A percentile compares a stretch with the other conserved stretches of the same genome.
Evolutionary conservation across 2,888 invertebrate species (phyloP).

Genomic region (Heteropelma amictum): DNA sequence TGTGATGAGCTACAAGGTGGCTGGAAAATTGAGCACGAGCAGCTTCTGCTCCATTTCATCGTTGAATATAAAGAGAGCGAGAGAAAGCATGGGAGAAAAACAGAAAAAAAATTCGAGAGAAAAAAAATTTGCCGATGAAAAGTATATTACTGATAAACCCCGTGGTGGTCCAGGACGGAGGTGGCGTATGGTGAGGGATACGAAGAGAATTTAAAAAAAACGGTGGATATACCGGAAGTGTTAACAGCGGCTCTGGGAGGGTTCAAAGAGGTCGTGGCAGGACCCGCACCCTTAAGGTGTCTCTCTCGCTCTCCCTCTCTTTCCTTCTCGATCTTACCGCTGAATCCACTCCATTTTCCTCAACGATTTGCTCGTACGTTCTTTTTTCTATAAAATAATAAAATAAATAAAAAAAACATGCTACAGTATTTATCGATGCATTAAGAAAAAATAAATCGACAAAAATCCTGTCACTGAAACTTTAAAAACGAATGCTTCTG

Average conservation of each 20-base stretch:
- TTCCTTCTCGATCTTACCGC: background rate
- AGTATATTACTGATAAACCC: slow-evolving; percentile 37
- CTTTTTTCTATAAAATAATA: background rate
- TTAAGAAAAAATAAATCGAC: no score
- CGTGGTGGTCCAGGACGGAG: slow-evolving; percentile 31
- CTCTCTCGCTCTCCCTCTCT: background rate
- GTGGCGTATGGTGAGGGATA: no score
- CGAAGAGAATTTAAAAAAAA: slow-evolving; percentile 19
- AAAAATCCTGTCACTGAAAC: no score
- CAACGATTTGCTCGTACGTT: background rate
- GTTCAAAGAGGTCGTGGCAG: slow-evolving; percentile 71
- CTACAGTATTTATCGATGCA: background rate
- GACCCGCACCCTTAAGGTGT: slow-evolving; percentile 67
- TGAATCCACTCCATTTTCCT: no score
- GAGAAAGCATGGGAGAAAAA: slow-evolving; percentile 3
- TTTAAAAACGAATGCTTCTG: no score
- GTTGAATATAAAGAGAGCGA: background rate
- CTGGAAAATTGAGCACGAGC: slow-evolving; percentile 56
- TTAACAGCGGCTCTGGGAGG: slow-evolving; percentile 50
- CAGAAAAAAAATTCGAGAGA: background rate
- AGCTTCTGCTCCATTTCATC: slow-evolving; percentile 10
- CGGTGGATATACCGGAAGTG: slow-evolving; percentile 55
- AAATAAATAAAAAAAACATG: no score
- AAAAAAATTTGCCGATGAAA: slow-evolving; percentile 1
- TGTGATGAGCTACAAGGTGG: slow-evolving; percentile 64